Evolutionary conservation across 2,113 vertebrate species (phyloP).

Genomic region (Phylloscopus trochiloides): DNA sequence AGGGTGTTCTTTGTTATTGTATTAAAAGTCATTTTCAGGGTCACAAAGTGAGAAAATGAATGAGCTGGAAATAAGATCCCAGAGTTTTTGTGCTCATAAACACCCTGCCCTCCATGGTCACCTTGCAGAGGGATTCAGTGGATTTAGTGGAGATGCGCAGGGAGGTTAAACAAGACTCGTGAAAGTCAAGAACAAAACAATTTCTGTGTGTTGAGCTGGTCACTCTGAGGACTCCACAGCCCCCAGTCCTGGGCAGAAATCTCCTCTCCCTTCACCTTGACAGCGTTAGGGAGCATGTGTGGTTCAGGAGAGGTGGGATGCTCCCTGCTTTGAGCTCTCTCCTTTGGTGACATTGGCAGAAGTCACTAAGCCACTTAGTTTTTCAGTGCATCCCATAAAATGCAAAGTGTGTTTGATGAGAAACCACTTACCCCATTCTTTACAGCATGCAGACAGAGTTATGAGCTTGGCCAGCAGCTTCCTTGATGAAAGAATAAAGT

Average conservation of each 20-base stretch:
- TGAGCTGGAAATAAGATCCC: neutral
- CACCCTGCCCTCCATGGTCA: neutral
- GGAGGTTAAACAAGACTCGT: neutral
- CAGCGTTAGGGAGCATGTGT: accelerated
- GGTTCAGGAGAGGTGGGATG: neutral
- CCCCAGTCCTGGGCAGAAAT: neutral
- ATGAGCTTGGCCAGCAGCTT: conserved; percentile 22
- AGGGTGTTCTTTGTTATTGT: neutral
- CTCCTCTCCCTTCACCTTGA: neutral
- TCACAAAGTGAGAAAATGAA: neutral
- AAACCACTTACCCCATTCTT: conserved; percentile 8
- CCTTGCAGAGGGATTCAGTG: neutral
- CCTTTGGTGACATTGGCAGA: conserved; percentile 2
- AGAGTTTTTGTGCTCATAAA: neutral
- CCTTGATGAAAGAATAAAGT: conserved; percentile 40
- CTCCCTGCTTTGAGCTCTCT: neutral
- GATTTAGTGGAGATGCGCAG: too few species aligned
- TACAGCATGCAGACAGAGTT: conserved; percentile 32
- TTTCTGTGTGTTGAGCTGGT: neutral
- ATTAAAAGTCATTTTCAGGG: neutral
- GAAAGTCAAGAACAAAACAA: neutral
- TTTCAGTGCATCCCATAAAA: conserved; percentile 45
- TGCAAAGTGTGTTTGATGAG: conserved; percentile 45
- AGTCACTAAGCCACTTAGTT: conserved; percentile 3
- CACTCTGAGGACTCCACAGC: too few species aligned